These are phyloP conservation scores for Solea senegalensis DNA, from an alignment of 2,113 vertebrate genomes.

Conservation along the genomic window DNA sequence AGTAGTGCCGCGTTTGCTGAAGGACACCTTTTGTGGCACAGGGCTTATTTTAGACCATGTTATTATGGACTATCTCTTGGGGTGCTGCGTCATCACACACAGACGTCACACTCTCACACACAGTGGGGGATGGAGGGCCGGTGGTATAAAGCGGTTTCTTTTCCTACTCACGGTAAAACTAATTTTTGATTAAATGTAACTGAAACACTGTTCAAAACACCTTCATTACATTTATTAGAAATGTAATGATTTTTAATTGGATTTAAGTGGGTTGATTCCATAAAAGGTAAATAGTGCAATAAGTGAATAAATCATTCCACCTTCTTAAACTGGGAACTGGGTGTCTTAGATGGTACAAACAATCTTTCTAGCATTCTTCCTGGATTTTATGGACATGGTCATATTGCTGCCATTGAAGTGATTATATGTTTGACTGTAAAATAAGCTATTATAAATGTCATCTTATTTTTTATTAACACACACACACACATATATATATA, in stretches of 20 bases:
- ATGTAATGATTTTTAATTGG: no score
- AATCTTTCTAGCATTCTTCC: conserved; percentile 33
- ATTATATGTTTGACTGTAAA: neutral
- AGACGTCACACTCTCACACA: conserved; percentile 59
- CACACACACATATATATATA: no score
- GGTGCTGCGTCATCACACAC: conserved; percentile 70
- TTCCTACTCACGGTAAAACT: neutral
- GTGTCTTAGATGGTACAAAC: conserved; percentile 7
- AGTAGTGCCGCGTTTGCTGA: conserved; percentile 60
- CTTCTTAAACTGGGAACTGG: neutral
- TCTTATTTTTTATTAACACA: no score
- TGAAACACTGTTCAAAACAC: neutral
- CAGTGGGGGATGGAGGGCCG: conserved; percentile 23
- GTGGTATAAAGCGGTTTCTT: conserved; percentile 7
- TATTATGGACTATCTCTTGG: conserved; percentile 69
- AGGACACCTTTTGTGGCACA: conserved; percentile 72
- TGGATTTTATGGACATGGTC: conserved; percentile 11
- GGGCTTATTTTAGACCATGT: conserved; percentile 72
- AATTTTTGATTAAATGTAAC: neutral
- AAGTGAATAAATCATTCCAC: conserved; percentile 21
- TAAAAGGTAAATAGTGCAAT: conserved; percentile 12
- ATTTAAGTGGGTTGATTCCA: neutral
- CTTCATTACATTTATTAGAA: neutral
- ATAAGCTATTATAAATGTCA: neutral
- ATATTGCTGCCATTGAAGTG: neutral